These are phyloP conservation scores for Tanytarsus gracilentus DNA, from an alignment of 2,888 invertebrate genomes.

Conservation along the genomic window DNA sequence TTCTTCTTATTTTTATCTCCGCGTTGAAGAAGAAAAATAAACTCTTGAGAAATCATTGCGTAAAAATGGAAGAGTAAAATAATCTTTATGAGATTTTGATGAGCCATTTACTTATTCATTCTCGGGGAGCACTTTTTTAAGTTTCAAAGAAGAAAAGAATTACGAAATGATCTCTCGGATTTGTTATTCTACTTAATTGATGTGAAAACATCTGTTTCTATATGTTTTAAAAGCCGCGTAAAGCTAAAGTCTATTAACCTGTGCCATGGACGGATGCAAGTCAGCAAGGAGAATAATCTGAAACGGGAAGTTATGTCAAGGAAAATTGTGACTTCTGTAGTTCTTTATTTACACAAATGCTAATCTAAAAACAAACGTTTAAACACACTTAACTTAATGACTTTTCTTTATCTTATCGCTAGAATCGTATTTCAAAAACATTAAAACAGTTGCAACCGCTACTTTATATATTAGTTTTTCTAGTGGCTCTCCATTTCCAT, in stretches of 20 bases:
- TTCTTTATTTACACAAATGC: too few species aligned
- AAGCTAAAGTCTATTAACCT: too few species aligned
- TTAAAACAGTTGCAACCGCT: too few species aligned
- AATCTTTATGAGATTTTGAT: slow-evolving; percentile 25
- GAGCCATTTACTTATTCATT: slow-evolving; percentile 1
- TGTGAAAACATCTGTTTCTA: slow-evolving; percentile 24
- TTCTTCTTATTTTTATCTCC: too few species aligned
- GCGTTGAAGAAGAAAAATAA: not conserved
- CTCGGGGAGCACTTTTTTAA: not conserved
- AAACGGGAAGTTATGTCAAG: not conserved
- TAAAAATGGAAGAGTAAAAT: not conserved
- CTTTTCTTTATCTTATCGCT: too few species aligned
- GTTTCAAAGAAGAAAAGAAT: not conserved
- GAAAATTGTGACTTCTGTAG: not conserved
- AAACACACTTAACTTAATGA: too few species aligned
- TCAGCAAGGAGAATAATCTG: not conserved
- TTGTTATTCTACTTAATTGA: not conserved
- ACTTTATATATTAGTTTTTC: too few species aligned
- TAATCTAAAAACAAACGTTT: too few species aligned
- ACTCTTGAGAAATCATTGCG: too few species aligned
- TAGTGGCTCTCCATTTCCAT: too few species aligned
- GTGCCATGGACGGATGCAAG: not conserved
- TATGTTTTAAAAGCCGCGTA: not conserved
- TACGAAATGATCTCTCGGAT: not conserved
- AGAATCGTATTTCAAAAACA: too few species aligned